Percentiles rank a stretch among this genome's conserved stretches.
These are phyloP conservation scores for Acanthisitta chloris DNA, from an alignment of 2,113 vertebrate genomes.

Conservation along the genomic window DNA sequence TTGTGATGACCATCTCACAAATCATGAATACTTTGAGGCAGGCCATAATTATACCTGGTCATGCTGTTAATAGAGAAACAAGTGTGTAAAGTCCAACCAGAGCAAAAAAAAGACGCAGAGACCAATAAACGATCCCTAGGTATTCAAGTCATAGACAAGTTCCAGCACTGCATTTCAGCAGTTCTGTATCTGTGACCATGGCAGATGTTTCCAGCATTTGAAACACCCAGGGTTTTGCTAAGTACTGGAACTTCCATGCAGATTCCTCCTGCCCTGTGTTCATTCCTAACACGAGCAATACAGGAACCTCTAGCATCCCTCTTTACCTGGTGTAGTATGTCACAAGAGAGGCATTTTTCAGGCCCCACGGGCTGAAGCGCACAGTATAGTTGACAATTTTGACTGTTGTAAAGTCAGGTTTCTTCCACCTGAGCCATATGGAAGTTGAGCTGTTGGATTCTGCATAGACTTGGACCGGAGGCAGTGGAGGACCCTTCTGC, in stretches of 20 bases:
- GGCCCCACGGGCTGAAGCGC: constrained; percentile 91
- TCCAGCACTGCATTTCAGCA: not conserved
- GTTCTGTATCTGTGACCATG: not conserved
- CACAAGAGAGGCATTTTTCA: constrained; percentile 91
- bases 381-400: constrained; percentile 95
- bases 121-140: not conserved
- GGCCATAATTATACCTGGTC: not conserved
- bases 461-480: constrained; percentile 87
- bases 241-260: not conserved
- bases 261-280: not conserved
- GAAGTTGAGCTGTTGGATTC: constrained; percentile 92
- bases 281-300: not conserved
- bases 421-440: constrained; percentile 95
- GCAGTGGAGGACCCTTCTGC: constrained; percentile 83
- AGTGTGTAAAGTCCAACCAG: not conserved
- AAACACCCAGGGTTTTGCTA: not conserved
- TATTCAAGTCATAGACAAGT: not conserved
- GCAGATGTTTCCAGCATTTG: not conserved
- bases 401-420: constrained; percentile 87
- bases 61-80: not conserved
- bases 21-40: not conserved
- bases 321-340: constrained; percentile 92
- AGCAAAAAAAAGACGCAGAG: not conserved
- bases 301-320: not conserved
- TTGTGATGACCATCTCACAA: not conserved